Evolutionary conservation across 2,113 vertebrate genomes (phyloP).

Genomic region (Cyanoliseus patagonus): DNA sequence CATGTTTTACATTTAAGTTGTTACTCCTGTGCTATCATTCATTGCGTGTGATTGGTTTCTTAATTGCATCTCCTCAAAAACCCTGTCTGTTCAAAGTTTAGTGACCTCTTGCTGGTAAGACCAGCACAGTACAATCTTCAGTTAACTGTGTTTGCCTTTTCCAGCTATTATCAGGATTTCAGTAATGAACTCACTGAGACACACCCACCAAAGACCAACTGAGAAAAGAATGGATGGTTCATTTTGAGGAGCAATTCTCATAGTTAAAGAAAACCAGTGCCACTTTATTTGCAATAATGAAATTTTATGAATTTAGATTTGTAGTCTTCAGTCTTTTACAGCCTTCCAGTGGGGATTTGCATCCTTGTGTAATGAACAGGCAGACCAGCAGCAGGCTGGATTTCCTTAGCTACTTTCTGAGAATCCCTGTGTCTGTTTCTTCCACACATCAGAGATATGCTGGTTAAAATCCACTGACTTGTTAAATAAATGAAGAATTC

Average conservation of each 20-base stretch:
- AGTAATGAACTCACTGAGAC: neutral
- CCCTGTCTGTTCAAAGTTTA: slow-evolving; percentile 6
- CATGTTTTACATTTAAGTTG: neutral
- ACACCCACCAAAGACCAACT: neutral
- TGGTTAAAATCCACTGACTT: neutral
- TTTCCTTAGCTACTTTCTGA: neutral
- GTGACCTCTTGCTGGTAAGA: neutral
- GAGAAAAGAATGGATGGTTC: neutral
- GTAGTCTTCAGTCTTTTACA: neutral
- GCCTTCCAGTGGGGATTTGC: neutral
- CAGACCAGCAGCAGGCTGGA: neutral
- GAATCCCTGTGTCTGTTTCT: neutral
- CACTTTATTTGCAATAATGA: neutral
- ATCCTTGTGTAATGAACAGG: neutral
- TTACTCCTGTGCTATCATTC: slow-evolving; percentile 17
- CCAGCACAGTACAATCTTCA: neutral
- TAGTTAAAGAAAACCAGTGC: neutral
- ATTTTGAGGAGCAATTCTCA: neutral
- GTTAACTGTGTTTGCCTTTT: slow-evolving; percentile 8
- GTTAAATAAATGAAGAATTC: neutral
- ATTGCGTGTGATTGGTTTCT: slow-evolving; percentile 52
- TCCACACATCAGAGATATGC: neutral
- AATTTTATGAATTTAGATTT: neutral
- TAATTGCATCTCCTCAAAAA: slow-evolving; percentile 52
- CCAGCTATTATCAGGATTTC: slow-evolving; percentile 14